Conservation (phyloP, 1,140 invertebrate species). For the Oncopeltus fasciatus region DNA sequence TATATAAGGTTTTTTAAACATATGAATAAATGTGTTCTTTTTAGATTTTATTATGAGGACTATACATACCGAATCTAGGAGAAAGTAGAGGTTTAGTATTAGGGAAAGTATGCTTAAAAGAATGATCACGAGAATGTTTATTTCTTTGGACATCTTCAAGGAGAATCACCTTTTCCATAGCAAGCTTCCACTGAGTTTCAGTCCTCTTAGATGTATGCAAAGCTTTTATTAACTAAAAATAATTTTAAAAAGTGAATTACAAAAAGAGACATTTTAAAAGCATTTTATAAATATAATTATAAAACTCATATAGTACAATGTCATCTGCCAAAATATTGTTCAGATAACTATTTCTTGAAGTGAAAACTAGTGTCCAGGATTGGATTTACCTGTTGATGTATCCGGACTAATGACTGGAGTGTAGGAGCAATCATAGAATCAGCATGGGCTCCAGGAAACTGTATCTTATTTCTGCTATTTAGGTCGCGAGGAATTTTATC, state of each 20-base stretch:
- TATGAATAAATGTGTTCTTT: too few relatives aligned
- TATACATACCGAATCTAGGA: conserved; percentile 53
- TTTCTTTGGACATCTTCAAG: conserved; percentile 82
- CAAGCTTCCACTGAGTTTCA: conserved; percentile 80
- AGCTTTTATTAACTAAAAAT: conserved; percentile 60
- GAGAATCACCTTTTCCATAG: conserved; percentile 62
- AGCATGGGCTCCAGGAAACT: conserved; percentile 46
- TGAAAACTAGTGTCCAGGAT: neutral
- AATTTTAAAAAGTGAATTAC: neutral
- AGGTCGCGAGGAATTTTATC: conserved; percentile 69
- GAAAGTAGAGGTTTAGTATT: conserved; percentile 42
- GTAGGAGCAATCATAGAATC: conserved; percentile 53
- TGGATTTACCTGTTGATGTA: conserved; percentile 56
- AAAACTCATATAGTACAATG: neutral
- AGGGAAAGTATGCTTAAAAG: conserved; percentile 66
- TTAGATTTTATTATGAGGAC: too few relatives aligned
- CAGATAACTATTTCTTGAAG: too few relatives aligned
- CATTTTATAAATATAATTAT: neutral
- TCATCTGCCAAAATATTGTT: too few relatives aligned
- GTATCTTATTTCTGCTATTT: conserved; percentile 46
- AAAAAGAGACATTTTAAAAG: neutral
- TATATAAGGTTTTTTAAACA: too few relatives aligned
- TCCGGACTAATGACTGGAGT: conserved; percentile 63
- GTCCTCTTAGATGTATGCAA: conserved; percentile 77
- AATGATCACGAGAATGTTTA: conserved; percentile 52